Conservation (phyloP, 2,888 invertebrate genomes). For the Heliconius aoede region DNA sequence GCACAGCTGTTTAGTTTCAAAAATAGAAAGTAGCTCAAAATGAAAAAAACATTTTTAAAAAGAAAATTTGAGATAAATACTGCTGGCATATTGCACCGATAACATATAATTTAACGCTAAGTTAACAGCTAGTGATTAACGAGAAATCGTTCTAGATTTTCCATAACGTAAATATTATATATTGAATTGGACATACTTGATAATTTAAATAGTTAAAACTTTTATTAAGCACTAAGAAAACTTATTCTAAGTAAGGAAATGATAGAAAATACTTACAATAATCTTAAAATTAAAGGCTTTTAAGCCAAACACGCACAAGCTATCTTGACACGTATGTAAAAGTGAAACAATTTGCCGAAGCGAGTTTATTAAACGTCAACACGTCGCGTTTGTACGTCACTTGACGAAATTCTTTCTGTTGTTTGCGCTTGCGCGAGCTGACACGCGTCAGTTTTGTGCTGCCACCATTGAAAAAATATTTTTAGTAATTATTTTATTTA, state of each 20-base stretch:
- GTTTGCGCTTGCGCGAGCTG: conserved; percentile 44
- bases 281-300: conserved; percentile 77
- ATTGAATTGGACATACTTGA: conserved; percentile 22
- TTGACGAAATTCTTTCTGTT: conserved; percentile 36
- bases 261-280: conserved; percentile 71
- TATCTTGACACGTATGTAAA: conserved; percentile 81
- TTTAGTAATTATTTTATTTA: neutral
- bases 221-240: conserved; percentile 29
- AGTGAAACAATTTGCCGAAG: conserved; percentile 61
- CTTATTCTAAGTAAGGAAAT: conserved; percentile 51
- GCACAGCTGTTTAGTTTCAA: conserved; percentile 12
- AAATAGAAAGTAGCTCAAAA: neutral
- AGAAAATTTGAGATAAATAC: neutral
- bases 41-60: neutral
- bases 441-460: conserved; percentile 58
- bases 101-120: conserved; percentile 36
- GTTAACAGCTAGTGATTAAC: conserved; percentile 40
- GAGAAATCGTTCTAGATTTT: conserved; percentile 49
- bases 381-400: conserved; percentile 55
- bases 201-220: conserved; percentile 4
- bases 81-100: neutral
- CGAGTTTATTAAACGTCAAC: conserved; percentile 54
- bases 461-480: conserved; percentile 33
- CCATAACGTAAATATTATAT: conserved; percentile 47
- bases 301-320: conserved; percentile 74